phyloP scores from a whole-genome alignment of 2,113 vertebrate genomes.

The Acrocephalus kingi region DNA sequence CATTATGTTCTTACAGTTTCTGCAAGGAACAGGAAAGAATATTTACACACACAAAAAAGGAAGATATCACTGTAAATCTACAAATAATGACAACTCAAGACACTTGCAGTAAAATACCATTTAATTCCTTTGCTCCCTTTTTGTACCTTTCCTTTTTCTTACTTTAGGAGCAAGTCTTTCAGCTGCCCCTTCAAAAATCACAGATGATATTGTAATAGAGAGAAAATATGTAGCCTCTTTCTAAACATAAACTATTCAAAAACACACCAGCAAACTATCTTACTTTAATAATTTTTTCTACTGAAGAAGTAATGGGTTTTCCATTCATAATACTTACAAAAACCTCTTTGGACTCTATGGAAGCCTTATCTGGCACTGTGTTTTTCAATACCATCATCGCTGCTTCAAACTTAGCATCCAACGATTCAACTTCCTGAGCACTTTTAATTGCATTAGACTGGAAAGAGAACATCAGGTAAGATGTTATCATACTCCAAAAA shows the following conservation, averaged over 20 bases:
- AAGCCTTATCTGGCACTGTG: slow-evolving; percentile 74
- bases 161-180: background rate
- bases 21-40: background rate
- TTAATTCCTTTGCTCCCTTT: background rate
- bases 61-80: background rate
- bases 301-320: background rate
- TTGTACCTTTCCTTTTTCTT: background rate
- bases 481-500: background rate
- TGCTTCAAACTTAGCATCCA: slow-evolving; percentile 74
- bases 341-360: slow-evolving; percentile 80
- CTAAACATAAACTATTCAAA: background rate
- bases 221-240: background rate
- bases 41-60: background rate
- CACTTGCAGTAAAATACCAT: background rate
- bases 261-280: background rate
- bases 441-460: slow-evolving; percentile 83
- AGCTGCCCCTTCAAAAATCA: background rate
- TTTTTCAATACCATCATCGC: slow-evolving; percentile 77
- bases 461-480: slow-evolving; percentile 8
- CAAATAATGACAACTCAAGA: background rate
- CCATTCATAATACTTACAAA: slow-evolving; percentile 82
- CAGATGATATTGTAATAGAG: background rate
- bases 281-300: background rate
- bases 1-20: background rate
- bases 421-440: slow-evolving; percentile 75